Base-by-base conservation (phyloP, 2,113 vertebrate species). In the Aldabrachelys gigantea region DNA sequence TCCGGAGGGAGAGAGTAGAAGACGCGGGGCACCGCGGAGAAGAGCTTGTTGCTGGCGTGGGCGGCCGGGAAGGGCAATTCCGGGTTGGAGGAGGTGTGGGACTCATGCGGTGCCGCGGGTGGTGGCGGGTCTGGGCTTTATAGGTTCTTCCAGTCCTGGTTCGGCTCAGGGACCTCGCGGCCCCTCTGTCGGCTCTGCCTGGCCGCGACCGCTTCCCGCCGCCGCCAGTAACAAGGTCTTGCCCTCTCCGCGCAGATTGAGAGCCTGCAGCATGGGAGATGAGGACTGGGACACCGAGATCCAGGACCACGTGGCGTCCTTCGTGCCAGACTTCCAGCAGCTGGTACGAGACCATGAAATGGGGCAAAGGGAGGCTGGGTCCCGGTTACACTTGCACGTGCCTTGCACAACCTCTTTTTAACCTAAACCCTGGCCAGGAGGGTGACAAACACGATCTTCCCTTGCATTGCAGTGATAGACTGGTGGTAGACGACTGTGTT, bases 281-380 rank as follows among this genome's bases (percentile, higher is more conserved):
- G 98, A 98, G 76, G 95, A 98, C 80, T 98, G 98, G 98, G 95
- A 98, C 10, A 29, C 76, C 2, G 98, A 98, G 84, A 35, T 96
- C 31, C 65, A 49, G 84, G 95, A 79, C 1, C 72, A 91, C 82
- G 62, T 31, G 2, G 52, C 94, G 1, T 13, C 80, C 25, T 10
- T 5, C 0, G 14, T 91, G 6, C 76, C 87, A 5, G 92, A 80
- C 10, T 96, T 97, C 83, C 94, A 97, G 78, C 97, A 97, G 93
- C 93, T 93, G 96, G 87, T 91, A 57, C 4, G 80, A 35, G 31
- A 35, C 31, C 62, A 9, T 65, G 62, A 65, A 8, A 38, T 5
- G 65, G n/a, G 35, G n/a, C 5, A 38, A 11, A 72, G n/a, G 35
- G 35, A 10, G 62, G 65, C 17, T 22, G 65, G 29, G 65, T n/a